These are phyloP conservation scores for Palythoa grandis DNA, from an alignment of 92 coral and sea anemone genomes.

Conservation along the genomic window DNA sequence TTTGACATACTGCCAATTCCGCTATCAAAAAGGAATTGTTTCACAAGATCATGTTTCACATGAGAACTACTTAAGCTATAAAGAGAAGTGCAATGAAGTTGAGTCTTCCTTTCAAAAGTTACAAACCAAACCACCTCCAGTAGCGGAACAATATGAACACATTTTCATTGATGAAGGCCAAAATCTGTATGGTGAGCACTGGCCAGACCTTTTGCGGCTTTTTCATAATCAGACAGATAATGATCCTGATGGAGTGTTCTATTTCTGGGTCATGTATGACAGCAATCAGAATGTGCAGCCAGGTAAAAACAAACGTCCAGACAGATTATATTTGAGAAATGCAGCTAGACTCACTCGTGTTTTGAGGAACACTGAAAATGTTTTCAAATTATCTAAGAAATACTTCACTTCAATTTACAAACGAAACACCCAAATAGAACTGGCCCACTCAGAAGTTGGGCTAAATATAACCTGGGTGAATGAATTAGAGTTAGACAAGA, in stretches of 20 bases:
- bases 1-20: conserved; percentile 36
- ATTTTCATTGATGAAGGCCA: conserved; percentile 75
- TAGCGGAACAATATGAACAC: conserved; percentile 46
- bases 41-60: not conserved
- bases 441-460: conserved; percentile 51
- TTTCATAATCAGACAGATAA: conserved; percentile 2
- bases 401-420: conserved; percentile 14
- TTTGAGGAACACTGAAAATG: conserved; percentile 52
- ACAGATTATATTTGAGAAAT: not conserved
- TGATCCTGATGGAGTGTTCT: not conserved
- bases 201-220: conserved; percentile 48
- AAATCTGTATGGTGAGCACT: conserved; percentile 44
- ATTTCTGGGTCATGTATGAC: conserved; percentile 66
- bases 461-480: conserved; percentile 37
- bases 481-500: not conserved
- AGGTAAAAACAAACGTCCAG: not conserved
- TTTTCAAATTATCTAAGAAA: conserved; percentile 47
- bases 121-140: not conserved
- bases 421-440: not conserved
- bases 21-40: not conserved
- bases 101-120: not conserved
- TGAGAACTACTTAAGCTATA: not conserved
- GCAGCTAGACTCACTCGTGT: conserved; percentile 39
- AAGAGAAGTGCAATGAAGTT: not conserved
- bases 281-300: conserved; percentile 53